Percentiles rank a stretch among this genome's conserved stretches.
Evolutionary conservation across 2,113 vertebrate species (phyloP).

Genomic region (Saimiri boliviensis): DNA sequence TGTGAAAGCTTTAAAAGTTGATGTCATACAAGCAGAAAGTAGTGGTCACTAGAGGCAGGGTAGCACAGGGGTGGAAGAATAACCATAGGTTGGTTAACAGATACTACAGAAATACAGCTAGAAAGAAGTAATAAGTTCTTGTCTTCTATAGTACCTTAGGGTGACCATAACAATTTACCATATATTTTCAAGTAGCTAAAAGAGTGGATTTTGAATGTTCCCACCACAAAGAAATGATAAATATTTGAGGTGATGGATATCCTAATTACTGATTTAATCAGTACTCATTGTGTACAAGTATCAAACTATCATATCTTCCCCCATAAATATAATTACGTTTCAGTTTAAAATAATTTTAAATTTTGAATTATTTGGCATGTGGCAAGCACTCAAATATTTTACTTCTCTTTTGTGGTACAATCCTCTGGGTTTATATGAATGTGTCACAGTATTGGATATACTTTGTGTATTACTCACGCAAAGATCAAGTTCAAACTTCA

Average conservation of each 20-base stretch:
- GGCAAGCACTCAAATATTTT: not conserved
- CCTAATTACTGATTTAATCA: too few relatives aligned
- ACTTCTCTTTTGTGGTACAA: not conserved
- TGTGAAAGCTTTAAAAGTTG: not conserved
- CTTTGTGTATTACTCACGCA: not conserved
- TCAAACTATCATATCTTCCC: too few relatives aligned
- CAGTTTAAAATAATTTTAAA: too few relatives aligned
- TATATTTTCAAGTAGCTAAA: not conserved
- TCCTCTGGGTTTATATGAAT: not conserved
- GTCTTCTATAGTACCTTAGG: not conserved
- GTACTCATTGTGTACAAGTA: too few relatives aligned
- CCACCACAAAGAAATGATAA: not conserved
- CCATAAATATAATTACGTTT: too few relatives aligned
- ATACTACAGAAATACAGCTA: not conserved
- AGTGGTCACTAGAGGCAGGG: not conserved
- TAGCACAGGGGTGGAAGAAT: not conserved
- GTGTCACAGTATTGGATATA: not conserved
- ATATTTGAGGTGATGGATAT: too few relatives aligned
- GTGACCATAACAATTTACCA: not conserved
- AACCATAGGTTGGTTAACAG: not conserved
- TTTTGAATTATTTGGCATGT: not conserved
- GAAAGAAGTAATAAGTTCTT: not conserved
- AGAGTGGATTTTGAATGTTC: not conserved
- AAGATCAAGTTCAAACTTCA: not conserved
- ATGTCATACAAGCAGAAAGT: not conserved